Percentiles rank a stretch among this genome's conserved stretches.
phyloP scores from a whole-genome alignment of 2,113 vertebrate genomes.

The Lutjanus erythropterus region DNA sequence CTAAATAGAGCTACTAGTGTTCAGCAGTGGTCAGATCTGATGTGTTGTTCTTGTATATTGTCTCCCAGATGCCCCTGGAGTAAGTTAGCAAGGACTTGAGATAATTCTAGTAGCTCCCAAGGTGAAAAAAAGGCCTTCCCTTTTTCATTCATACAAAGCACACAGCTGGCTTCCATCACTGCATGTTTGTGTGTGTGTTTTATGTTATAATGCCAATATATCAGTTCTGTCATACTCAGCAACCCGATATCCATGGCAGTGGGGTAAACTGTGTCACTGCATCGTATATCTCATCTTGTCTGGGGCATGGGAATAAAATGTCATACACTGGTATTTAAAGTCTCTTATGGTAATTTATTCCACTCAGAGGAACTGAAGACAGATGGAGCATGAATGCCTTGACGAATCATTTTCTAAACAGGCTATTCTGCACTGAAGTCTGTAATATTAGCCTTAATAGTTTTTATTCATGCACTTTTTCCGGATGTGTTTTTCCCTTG shows the following conservation, averaged over 20 bases:
- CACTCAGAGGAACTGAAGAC: background rate
- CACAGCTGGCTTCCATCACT: constrained; percentile 72
- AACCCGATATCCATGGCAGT: constrained; percentile 63
- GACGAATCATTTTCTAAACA: constrained; percentile 14
- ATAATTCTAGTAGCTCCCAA: constrained; percentile 33
- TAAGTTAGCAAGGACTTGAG: constrained; percentile 21
- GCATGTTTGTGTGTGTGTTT: constrained; percentile 22
- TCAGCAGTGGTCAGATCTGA: constrained; percentile 6
- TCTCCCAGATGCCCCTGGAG: constrained; percentile 27
- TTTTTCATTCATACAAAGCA: constrained; percentile 34
- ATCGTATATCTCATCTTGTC: constrained; percentile 34
- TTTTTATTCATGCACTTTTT: constrained; percentile 33
- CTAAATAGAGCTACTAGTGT: constrained; percentile 19
- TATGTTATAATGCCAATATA: constrained; percentile 51
- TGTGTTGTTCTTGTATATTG: constrained; percentile 23
- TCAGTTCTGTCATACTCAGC: constrained; percentile 50
- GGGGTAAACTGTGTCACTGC: constrained; percentile 19
- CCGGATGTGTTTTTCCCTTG: background rate
- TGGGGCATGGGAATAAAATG: constrained; percentile 17
- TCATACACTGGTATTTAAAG: constrained; percentile 33
- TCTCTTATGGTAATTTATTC: background rate
- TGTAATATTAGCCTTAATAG: constrained; percentile 1
- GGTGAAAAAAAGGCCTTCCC: constrained; percentile 32
- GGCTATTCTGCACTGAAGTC: constrained; percentile 4
- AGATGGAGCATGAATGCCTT: constrained; percentile 11